A percentile compares a stretch with the other conserved stretches of the same genome.
phyloP scores from a whole-genome alignment of 2,113 vertebrate species.

The Lampris incognitus region DNA sequence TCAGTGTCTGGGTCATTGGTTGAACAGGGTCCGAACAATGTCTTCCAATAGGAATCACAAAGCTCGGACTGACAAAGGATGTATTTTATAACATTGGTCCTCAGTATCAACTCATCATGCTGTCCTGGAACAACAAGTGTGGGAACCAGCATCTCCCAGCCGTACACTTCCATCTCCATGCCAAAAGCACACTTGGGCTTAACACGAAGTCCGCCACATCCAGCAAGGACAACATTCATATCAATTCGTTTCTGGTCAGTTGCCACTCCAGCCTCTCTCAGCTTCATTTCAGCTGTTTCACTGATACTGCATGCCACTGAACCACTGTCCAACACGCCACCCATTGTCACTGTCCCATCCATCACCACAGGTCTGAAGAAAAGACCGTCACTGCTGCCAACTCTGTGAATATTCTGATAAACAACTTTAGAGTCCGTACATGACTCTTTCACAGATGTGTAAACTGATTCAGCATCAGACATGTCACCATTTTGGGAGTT shows the following conservation, averaged over 20 bases:
- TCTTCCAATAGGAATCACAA: background rate
- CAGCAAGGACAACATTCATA: background rate
- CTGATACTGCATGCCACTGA: background rate
- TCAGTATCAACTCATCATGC: background rate
- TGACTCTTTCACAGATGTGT: no score
- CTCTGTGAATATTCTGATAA: background rate
- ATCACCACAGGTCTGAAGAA: constrained; percentile 6
- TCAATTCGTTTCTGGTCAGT: background rate
- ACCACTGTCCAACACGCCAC: constrained; percentile 1
- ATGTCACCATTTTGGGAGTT: no score
- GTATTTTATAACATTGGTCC: constrained; percentile 2
- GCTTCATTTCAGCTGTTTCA: background rate
- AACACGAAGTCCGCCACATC: background rate
- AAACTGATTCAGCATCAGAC: no score
- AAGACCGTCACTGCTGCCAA: constrained; percentile 1
- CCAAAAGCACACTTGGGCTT: background rate
- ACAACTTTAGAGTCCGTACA: no score
- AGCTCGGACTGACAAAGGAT: no score
- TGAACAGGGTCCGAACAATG: background rate
- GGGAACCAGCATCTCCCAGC: background rate
- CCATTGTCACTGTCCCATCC: background rate
- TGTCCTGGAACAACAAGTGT: background rate
- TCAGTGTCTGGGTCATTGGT: background rate
- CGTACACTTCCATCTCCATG: background rate
- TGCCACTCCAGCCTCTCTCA: background rate